Base-by-base conservation (phyloP, 92 coral and sea anemone species). In the Parazoanthus atlanticus region DNA sequence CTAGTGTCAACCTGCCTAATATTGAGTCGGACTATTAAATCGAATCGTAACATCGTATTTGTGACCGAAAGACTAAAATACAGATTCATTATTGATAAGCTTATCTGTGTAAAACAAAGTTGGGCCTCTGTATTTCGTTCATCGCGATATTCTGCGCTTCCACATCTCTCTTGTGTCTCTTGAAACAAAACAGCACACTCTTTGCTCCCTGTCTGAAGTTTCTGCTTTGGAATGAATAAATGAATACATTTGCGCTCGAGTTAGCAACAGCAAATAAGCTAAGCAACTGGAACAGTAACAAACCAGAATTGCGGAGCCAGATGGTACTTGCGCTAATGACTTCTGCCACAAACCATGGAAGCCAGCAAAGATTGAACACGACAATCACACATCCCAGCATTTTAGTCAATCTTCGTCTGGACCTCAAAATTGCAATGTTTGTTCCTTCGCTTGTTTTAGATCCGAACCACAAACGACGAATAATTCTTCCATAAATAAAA, bases 341-440 rank as follows among this genome's bases (percentile, higher is more conserved):
- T 16, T 92, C 93, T 7, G 91, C 88, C 16, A 89, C 32, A 61
- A 92, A 87, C 95, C 95, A 94, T 8, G 97, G 97, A 80, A 93
- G 86, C 97, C 97, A 94, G 32, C 97, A 94, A 7, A 94, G 66
- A 49, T 94, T 93, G 34, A 92, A 94, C 3, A 88, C 88, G n/a
- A 92, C 34, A 31, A 94, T 89, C 8, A 94, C 91, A 19, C 81
- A 86, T 6, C 92, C 91, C 28, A 94, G 89, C 56, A 94, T 89
- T 78, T 82, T 87, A 31, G 97, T 94, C 46, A 94, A 82, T 17
- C 69, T 90, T 26, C 84, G 91, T 2, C 97, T 89, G 30, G 97
- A 94, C 28, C 90, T 78, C 12, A 93, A 32, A 67, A 94, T 67
- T 21, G 76, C 88, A 73, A 66, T 88, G 29, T 87, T 91, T 25